Conservation (phyloP, 2,888 invertebrate species). For the Bellardia bayeri region DNA sequence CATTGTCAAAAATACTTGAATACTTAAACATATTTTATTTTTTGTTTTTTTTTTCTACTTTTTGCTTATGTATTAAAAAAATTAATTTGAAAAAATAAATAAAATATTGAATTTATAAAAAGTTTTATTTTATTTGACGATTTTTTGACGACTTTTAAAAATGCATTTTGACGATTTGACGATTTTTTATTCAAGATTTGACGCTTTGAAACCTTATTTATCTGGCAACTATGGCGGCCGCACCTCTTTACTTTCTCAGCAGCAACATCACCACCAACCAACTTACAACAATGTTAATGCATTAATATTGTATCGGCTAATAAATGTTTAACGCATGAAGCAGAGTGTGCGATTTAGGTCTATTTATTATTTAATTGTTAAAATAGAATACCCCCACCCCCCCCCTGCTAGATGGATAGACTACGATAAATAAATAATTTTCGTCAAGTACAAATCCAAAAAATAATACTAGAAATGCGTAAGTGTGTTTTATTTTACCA, state of each 20-base stretch:
- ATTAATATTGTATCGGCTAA: conserved; percentile 5
- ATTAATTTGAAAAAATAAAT: too few species aligned
- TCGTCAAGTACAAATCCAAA: background rate
- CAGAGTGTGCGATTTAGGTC: background rate
- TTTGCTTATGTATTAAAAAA: too few species aligned
- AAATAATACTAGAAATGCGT: background rate
- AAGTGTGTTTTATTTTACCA: background rate
- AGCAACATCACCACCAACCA: background rate
- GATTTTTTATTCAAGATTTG: too few species aligned
- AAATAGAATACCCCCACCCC: background rate
- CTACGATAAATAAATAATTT: conserved; percentile 1
- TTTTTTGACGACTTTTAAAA: too few species aligned
- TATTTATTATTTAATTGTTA: conserved; percentile 18
- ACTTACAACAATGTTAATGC: conserved; percentile 11
- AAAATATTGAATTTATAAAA: too few species aligned
- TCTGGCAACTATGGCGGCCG: too few species aligned
- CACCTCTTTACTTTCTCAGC: conserved; percentile 6
- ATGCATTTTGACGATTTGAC: too few species aligned
- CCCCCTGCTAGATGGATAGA: background rate
- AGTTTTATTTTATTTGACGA: too few species aligned
- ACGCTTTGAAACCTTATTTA: too few species aligned
- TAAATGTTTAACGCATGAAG: conserved; percentile 3
- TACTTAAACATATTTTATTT: too few species aligned
- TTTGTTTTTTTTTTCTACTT: too few species aligned
- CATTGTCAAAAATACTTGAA: too few species aligned